phyloP scores from a whole-genome alignment of 92 coral and sea anemone genomes.

The Porites lobata region DNA sequence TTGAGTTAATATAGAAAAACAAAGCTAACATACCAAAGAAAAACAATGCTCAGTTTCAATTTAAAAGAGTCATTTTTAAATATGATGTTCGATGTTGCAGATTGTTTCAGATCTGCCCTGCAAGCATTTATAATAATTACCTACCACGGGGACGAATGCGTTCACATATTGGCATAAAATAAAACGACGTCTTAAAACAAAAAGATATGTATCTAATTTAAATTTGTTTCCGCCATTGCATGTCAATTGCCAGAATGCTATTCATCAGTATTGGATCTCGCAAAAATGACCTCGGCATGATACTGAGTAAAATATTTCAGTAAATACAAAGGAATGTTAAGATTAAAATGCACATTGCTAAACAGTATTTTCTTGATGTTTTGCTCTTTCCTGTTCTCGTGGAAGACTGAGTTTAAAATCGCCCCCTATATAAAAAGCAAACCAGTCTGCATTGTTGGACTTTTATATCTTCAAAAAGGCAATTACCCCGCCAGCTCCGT shows the following conservation, averaged over 20 bases:
- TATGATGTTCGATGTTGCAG: slow-evolving; percentile 13
- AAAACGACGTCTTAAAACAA: background rate
- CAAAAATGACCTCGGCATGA: slow-evolving; percentile 1
- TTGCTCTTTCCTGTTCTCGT: too few relatives aligned
- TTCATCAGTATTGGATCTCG: slow-evolving; percentile 2
- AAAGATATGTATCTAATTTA: slow-evolving; percentile 4
- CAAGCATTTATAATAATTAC: background rate
- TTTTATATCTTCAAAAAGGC: too few relatives aligned
- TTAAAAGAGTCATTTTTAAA: background rate
- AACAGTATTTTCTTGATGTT: too few relatives aligned
- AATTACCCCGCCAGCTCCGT: too few relatives aligned
- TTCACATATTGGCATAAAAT: background rate
- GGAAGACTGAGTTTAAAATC: too few relatives aligned
- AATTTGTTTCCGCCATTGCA: background rate
- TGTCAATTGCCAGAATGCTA: background rate
- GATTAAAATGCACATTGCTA: too few relatives aligned
- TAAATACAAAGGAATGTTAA: background rate
- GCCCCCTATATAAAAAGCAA: too few relatives aligned
- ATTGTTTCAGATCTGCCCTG: background rate
- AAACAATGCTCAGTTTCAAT: background rate
- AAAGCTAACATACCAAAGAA: background rate
- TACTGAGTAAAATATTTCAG: background rate
- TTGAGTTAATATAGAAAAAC: background rate
- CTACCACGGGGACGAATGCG: background rate
- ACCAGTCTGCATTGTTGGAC: too few relatives aligned